Conservation (phyloP, 2,888 invertebrate species). For the Unio pictorum region DNA sequence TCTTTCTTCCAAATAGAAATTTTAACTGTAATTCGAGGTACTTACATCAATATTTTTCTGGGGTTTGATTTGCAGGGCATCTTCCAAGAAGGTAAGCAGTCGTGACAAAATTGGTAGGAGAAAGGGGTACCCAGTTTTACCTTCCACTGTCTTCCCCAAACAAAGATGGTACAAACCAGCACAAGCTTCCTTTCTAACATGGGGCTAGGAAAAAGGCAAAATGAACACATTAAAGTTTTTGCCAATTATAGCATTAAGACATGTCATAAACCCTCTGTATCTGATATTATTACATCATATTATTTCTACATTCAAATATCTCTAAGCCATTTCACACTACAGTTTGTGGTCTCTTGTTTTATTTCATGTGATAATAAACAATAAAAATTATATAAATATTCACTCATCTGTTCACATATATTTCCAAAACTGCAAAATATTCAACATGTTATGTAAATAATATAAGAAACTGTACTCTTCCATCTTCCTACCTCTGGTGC, state of each 20-base stretch:
- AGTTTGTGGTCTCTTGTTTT: no score
- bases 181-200: slow-evolving; percentile 91
- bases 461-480: no score
- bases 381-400: no score
- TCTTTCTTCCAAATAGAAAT: not conserved
- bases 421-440: no score
- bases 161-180: slow-evolving; percentile 92
- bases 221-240: no score
- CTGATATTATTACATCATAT: no score
- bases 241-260: no score
- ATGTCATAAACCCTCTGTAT: no score
- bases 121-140: slow-evolving; percentile 69
- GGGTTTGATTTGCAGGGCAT: slow-evolving; percentile 87
- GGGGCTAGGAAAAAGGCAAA: slow-evolving; percentile 74
- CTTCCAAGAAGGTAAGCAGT: slow-evolving; percentile 84
- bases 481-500: slow-evolving; percentile 81
- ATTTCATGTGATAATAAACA: no score
- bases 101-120: slow-evolving; percentile 85
- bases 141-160: slow-evolving; percentile 76
- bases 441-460: not conserved
- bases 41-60: slow-evolving; percentile 58
- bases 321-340: no score
- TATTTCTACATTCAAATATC: no score
- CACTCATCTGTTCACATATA: no score
- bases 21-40: not conserved